These are phyloP conservation scores for Pygoscelis antarcticus DNA, from an alignment of 2,113 vertebrate genomes.

Conservation along the genomic window DNA sequence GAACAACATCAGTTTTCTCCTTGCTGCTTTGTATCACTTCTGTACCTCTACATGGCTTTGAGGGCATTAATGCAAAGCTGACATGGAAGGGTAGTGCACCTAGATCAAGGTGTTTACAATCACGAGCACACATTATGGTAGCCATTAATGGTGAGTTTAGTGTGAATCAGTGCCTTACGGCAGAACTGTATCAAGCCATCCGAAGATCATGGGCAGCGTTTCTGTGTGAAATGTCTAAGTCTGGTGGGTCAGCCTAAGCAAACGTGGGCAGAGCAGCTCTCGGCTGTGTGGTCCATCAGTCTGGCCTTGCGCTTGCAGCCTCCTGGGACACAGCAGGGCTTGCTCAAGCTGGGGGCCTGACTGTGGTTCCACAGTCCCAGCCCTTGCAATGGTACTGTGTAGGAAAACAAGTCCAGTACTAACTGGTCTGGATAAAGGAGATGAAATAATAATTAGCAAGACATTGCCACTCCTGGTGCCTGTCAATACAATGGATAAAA, in stretches of 20 bases:
- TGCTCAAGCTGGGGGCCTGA: background rate
- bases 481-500: background rate
- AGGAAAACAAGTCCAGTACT: background rate
- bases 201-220: background rate
- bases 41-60: background rate
- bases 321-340: background rate
- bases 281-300: background rate
- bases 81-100: background rate
- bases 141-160: accelerated
- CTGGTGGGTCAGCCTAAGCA: background rate
- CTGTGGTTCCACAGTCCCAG: background rate
- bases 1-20: background rate
- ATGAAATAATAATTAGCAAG: background rate
- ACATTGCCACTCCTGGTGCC: background rate
- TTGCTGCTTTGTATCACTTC: background rate
- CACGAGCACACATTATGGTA: accelerated
- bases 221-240: background rate
- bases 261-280: accelerated
- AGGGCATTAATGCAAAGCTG: background rate
- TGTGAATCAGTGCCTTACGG: background rate
- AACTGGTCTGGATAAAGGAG: background rate
- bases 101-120: background rate
- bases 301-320: background rate
- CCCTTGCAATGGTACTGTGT: background rate
- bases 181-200: background rate